Evolutionary conservation across 2,888 invertebrate species (phyloP).

Genomic region (Siphlonurus alternatus): DNA sequence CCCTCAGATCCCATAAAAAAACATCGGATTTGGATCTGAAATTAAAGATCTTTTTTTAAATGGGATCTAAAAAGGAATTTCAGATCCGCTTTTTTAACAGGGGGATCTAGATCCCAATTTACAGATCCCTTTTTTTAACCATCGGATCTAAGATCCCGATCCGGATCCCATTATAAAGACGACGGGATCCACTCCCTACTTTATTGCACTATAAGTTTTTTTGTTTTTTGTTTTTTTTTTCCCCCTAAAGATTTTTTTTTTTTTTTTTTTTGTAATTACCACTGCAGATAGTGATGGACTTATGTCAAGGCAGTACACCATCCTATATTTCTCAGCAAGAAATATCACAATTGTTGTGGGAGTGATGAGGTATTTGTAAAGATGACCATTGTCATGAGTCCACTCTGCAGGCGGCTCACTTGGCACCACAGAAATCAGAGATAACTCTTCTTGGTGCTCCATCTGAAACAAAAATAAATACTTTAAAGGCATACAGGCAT

Average conservation of each 20-base stretch:
- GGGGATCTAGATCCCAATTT: too few species aligned
- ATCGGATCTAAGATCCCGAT: too few species aligned
- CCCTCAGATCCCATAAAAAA: too few species aligned
- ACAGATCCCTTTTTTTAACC: too few species aligned
- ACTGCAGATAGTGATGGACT: conserved; percentile 58
- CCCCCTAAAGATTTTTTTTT: not conserved
- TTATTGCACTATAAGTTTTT: too few species aligned
- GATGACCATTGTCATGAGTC: conserved; percentile 29
- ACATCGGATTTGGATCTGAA: too few species aligned
- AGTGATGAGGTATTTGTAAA: conserved; percentile 34
- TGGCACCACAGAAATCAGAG: conserved; percentile 45
- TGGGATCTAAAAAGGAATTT: too few species aligned
- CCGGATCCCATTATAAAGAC: too few species aligned
- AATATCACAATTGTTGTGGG: conserved; percentile 44
- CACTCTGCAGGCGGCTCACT: conserved; percentile 30
- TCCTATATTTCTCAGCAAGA: conserved; percentile 48
- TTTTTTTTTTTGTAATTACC: conserved; percentile 27
- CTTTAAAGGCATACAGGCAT: too few species aligned
- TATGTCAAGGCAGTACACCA: conserved; percentile 59
- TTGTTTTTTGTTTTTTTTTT: not conserved
- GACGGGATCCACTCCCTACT: too few species aligned
- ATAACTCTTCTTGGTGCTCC: conserved; percentile 36
- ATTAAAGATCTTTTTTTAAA: too few species aligned
- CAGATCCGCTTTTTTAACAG: too few species aligned
- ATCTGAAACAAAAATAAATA: conserved; percentile 23